phyloP scores from a whole-genome alignment of 2,797 vertebrate genomes.

The Prionace glauca region DNA sequence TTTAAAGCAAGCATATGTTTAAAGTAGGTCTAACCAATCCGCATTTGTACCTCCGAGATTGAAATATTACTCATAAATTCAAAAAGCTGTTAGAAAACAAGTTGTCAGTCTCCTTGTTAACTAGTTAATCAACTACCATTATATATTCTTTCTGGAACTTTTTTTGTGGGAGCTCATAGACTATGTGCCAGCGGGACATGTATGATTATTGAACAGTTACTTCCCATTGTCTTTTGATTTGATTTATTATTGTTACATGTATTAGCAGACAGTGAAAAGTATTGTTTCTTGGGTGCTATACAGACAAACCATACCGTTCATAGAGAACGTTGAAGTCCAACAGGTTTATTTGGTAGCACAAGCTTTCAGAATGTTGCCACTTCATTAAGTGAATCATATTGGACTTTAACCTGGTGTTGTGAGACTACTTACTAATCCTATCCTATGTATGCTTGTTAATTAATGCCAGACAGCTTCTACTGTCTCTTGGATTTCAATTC shows the following conservation, averaged over 20 bases:
- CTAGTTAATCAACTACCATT: background rate
- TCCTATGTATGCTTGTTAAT: background rate
- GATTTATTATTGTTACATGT: too few relatives aligned
- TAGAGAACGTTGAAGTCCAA: too few relatives aligned
- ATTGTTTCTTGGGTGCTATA: too few relatives aligned
- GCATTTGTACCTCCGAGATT: background rate
- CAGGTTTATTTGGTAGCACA: too few relatives aligned
- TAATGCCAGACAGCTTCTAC: background rate
- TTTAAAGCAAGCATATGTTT: background rate
- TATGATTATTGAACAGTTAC: background rate
- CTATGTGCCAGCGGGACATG: background rate
- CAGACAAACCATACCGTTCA: too few relatives aligned
- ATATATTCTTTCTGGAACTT: background rate
- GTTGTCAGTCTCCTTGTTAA: background rate
- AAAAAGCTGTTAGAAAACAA: background rate
- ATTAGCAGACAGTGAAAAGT: too few relatives aligned
- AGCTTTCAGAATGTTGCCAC: too few relatives aligned
- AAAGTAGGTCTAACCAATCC: background rate
- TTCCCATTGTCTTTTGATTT: background rate
- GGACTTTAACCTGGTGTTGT: too few relatives aligned
- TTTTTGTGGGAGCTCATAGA: background rate
- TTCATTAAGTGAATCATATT: too few relatives aligned
- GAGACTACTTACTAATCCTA: background rate
- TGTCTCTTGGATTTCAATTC: background rate
- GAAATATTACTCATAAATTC: background rate